Percentiles rank a stretch among this genome's conserved stretches.
Evolutionary conservation across 1,140 invertebrate genomes (phyloP).

Genomic region (Homarus americanus): DNA sequence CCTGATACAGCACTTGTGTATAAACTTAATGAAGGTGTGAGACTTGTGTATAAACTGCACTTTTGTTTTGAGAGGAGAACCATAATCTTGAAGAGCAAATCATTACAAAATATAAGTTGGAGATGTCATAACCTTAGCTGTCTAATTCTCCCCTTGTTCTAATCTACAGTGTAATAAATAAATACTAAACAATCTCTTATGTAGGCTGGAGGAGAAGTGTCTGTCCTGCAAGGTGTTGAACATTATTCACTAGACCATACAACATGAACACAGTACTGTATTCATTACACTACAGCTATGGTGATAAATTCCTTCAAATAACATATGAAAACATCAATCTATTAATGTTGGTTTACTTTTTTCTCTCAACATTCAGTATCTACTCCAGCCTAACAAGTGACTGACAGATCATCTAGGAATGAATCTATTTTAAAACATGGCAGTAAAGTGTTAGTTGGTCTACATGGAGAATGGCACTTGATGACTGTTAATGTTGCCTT

Average conservation of each 20-base stretch:
- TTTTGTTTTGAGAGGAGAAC: not conserved
- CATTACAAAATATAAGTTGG: not conserved
- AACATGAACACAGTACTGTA: no score
- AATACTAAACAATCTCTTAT: not conserved
- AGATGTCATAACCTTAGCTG: not conserved
- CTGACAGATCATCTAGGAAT: not conserved
- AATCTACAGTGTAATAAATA: not conserved
- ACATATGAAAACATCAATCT: no score
- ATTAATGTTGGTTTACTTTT: not conserved
- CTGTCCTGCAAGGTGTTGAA: no score
- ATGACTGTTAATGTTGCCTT: conserved; percentile 19
- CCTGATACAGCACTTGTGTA: no score
- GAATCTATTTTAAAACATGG: conserved; percentile 24
- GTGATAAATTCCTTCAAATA: no score
- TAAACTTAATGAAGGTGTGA: no score
- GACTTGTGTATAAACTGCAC: not conserved
- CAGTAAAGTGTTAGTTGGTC: conserved; percentile 26
- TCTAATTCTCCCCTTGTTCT: not conserved
- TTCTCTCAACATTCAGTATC: not conserved
- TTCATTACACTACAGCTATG: no score
- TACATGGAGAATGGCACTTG: conserved; percentile 24
- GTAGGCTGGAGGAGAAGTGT: not conserved
- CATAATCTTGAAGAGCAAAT: not conserved
- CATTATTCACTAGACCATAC: no score
- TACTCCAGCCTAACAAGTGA: not conserved